Evolutionary conservation across 2,113 vertebrate species (phyloP).

Genomic region (Scalopus aquaticus): DNA sequence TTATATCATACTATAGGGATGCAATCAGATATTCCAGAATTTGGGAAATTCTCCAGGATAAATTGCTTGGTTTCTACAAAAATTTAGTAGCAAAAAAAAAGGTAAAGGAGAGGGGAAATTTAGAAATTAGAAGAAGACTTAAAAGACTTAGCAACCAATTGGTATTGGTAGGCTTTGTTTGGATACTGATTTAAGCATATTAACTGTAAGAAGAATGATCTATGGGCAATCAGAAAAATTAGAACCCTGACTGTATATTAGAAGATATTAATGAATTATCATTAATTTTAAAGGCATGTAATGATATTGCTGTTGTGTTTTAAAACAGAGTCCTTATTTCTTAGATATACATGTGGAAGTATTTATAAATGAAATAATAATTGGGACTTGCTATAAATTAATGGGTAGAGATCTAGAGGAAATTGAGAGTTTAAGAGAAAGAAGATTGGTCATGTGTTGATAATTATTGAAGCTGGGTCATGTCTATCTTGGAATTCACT

Average conservation of each 20-base stretch:
- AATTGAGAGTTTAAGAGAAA: neutral
- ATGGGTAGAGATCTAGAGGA: neutral
- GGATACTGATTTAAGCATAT: neutral
- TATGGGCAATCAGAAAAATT: neutral
- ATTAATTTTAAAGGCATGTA: neutral
- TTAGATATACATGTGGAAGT: neutral
- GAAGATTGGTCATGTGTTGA: neutral
- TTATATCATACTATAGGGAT: neutral
- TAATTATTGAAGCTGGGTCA: neutral
- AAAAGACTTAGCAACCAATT: neutral
- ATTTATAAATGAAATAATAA: neutral
- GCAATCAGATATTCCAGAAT: neutral
- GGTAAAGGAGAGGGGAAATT: neutral
- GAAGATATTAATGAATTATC: neutral
- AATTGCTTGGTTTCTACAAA: neutral
- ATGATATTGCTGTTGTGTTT: neutral
- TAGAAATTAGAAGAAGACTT: neutral
- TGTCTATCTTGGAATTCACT: neutral
- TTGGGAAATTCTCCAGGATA: neutral
- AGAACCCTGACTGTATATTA: neutral
- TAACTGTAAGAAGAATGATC: neutral
- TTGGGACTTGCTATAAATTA: neutral
- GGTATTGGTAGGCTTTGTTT: neutral
- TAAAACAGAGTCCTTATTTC: neutral
- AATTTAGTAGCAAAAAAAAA: neutral